phyloP scores from a whole-genome alignment of 1,140 invertebrate genomes.

The Atopsyche davidsoni region DNA sequence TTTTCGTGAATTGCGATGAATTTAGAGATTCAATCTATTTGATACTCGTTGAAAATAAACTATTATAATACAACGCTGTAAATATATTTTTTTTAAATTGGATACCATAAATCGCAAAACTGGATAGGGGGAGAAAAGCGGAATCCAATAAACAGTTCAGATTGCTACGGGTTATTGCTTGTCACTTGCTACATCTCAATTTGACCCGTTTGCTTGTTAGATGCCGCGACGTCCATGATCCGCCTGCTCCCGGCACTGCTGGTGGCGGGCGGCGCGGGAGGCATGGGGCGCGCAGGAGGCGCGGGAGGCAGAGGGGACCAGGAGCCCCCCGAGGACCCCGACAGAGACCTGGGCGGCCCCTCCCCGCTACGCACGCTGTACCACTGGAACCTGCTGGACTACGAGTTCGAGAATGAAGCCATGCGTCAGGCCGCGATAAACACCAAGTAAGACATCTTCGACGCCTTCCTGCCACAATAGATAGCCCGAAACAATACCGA shows the following conservation, averaged over 20 bases:
- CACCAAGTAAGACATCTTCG: conserved; percentile 16
- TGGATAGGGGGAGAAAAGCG: too few species aligned
- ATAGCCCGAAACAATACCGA: too few species aligned
- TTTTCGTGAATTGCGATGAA: too few species aligned
- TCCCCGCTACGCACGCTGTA: conserved; percentile 42
- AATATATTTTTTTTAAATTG: too few species aligned
- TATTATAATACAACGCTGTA: too few species aligned
- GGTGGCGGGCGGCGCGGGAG: conserved; percentile 12
- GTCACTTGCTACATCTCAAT: too few species aligned
- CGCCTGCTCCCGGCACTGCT: conserved; percentile 21
- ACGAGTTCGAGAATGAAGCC: conserved; percentile 34
- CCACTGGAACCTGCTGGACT: conserved; percentile 45
- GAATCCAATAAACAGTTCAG: too few species aligned
- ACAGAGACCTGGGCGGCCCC: conserved; percentile 27
- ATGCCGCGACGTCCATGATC: conserved; percentile 6
- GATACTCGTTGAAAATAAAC: too few species aligned
- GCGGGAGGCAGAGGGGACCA: conserved; percentile 16
- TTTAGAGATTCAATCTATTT: too few species aligned
- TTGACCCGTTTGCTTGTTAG: conserved; percentile 4
- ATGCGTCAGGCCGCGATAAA: conserved; percentile 26
- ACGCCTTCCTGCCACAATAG: not conserved
- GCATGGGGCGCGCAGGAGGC: not conserved
- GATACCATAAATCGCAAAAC: too few species aligned
- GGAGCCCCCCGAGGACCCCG: conserved; percentile 30
- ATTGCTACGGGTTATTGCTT: too few species aligned